Evolutionary conservation across 2,797 vertebrate genomes (phyloP), one percentile per base, ranked within the genome.

Genomic region (Hybognathus amarus): DNA sequence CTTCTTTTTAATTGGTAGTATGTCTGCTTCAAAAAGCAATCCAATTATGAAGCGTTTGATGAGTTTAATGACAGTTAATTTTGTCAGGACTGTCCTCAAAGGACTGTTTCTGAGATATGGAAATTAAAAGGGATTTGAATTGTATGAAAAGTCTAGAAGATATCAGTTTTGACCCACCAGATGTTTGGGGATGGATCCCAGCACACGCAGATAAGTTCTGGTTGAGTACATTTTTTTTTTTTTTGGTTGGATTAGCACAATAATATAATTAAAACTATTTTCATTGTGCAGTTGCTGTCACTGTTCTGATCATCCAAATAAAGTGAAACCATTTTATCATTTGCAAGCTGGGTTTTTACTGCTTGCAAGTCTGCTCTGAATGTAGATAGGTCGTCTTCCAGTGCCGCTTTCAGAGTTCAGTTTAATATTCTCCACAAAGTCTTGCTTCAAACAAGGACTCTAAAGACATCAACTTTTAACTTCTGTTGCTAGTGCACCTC

Each of bases 41-140:
- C 83, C 78, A 88, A 87, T 89, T 89, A 88, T 66, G 71, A 73
- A 54, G 81, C 17, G 71, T 87, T 87, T 89, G 87, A 89, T 83
- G 85, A 85, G 64, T 67, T 82, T 77, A 86, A 85, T 79, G 61
- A 85, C 66, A 22, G 42, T 61, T 61, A 82, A 85, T 87, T 84
- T 87, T 38, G 79, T 75, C 22, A 4, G 52, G 79, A 69, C 38
- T 42, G 64, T 83, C 54, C 74, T 87, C 69, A 79, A 77, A 83
- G 80, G 83, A 67, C 52, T 77, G 64, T 8, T 36, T 42, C 59
- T 82, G 70, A 85, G 77, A 74, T 30, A 71, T 76, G 64, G 78
- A 79, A 80, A 77, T 78, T 89, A 86, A 85, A n/a, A 82, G 83
- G 33, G 47, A 79, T 85, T 87, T 86, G 59, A 84, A 82, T 63